Percentiles rank a stretch among this genome's conserved stretches.
Conservation (phyloP, 2,888 invertebrate genomes). For the Erebia epiphron region DNA sequence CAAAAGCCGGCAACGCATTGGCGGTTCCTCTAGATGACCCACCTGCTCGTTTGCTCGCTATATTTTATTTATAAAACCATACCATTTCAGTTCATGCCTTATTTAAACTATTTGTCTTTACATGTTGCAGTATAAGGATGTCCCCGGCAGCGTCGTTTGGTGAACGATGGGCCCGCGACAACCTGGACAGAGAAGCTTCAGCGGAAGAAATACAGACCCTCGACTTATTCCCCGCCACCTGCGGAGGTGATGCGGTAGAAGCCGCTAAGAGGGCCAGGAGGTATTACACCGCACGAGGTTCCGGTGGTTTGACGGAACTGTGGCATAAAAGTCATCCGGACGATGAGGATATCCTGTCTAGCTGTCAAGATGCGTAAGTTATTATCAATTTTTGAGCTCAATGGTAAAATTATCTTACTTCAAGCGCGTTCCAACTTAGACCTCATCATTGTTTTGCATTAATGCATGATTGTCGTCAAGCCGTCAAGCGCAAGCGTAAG, state of each 20-base stretch:
- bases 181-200: constrained; percentile 62
- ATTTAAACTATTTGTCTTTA: not conserved
- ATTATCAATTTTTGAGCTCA: not conserved
- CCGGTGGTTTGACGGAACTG: constrained; percentile 65
- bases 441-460: too few relatives aligned
- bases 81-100: too few relatives aligned
- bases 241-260: constrained; percentile 65
- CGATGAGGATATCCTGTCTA: constrained; percentile 73
- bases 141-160: constrained; percentile 78
- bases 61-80: too few relatives aligned
- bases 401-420: too few relatives aligned
- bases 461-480: too few relatives aligned
- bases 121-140: constrained; percentile 61
- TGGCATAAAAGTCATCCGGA: constrained; percentile 74
- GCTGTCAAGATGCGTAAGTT: constrained; percentile 76
- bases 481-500: too few relatives aligned
- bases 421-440: too few relatives aligned
- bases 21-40: too few relatives aligned
- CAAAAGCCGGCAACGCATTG: too few relatives aligned
- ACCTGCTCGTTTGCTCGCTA: too few relatives aligned
- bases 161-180: constrained; percentile 77
- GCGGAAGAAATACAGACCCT: constrained; percentile 63
- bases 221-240: constrained; percentile 62
- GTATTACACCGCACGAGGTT: constrained; percentile 69
- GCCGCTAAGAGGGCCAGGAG: constrained; percentile 68